Evolutionary conservation across 2,797 vertebrate genomes (phyloP).

Genomic region (Hephaestus fuliginosus): DNA sequence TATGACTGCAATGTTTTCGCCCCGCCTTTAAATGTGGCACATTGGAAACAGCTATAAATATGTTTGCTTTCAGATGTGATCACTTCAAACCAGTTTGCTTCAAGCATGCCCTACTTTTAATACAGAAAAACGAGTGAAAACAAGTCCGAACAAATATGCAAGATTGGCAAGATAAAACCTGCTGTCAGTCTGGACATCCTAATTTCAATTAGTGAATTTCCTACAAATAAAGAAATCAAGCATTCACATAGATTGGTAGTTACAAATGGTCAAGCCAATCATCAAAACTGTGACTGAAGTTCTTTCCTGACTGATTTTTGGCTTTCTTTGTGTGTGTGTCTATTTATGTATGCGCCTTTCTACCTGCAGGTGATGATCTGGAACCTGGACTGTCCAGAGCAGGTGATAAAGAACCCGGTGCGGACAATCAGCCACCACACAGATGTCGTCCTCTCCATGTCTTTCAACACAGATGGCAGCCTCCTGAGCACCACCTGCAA

Average conservation of each 20-base stretch:
- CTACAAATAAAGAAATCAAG: background rate
- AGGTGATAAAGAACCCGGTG: slow-evolving; percentile 87
- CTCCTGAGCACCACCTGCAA: slow-evolving; percentile 92
- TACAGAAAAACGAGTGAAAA: background rate
- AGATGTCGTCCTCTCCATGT: slow-evolving; percentile 94
- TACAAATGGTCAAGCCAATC: no score
- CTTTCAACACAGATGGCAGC: slow-evolving; percentile 93
- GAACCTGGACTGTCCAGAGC: slow-evolving; percentile 89
- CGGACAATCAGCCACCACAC: slow-evolving; percentile 88
- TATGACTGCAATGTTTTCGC: background rate
- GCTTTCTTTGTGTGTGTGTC: background rate
- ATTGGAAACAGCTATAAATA: no score
- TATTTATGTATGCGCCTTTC: background rate
- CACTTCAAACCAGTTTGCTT: background rate
- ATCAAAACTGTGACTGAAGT: background rate
- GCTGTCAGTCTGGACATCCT: background rate
- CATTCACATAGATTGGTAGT: no score
- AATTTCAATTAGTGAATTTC: background rate
- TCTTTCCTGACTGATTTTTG: background rate
- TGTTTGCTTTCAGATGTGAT: background rate
- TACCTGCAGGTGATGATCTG: slow-evolving; percentile 93
- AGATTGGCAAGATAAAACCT: background rate
- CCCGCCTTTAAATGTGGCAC: background rate
- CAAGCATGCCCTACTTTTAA: background rate
- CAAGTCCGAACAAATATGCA: background rate